These are phyloP conservation scores for Bursaphelenchus okinawaensis DNA, from an alignment of 2,888 invertebrate genomes.

Conservation along the genomic window DNA sequence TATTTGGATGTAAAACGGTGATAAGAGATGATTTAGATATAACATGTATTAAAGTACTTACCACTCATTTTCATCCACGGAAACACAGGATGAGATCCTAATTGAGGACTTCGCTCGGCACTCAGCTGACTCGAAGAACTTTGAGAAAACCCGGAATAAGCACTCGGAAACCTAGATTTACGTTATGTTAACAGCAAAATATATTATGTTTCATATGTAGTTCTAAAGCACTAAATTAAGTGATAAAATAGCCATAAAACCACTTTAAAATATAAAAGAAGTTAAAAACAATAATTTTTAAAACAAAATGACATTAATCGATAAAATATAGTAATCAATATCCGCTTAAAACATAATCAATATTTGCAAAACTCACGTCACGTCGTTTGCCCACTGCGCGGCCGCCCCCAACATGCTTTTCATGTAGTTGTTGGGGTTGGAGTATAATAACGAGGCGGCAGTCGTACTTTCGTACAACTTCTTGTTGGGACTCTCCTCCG, in stretches of 20 bases:
- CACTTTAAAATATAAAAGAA: too few species aligned
- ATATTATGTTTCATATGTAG: too few species aligned
- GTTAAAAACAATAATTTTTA: not conserved
- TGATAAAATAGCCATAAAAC: too few species aligned
- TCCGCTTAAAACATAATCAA: slow-evolving; percentile 1
- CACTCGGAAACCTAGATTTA: not conserved
- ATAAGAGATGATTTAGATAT: not conserved
- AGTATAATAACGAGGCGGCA: slow-evolving; percentile 22
- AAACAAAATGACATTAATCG: not conserved
- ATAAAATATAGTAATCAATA: too few species aligned
- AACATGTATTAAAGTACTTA: slow-evolving; percentile 25
- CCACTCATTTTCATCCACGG: slow-evolving; percentile 58
- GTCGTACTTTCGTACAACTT: slow-evolving; percentile 19
- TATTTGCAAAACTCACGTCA: slow-evolving; percentile 7
- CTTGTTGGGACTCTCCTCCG: not conserved
- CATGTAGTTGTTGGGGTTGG: slow-evolving; percentile 46
- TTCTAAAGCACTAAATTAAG: too few species aligned
- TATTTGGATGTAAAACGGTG: too few species aligned
- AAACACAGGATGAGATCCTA: slow-evolving; percentile 43
- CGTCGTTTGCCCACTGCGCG: slow-evolving; percentile 44
- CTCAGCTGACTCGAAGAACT: not conserved
- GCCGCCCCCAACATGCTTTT: slow-evolving; percentile 53
- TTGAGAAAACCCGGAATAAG: slow-evolving; percentile 1
- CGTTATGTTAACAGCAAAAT: not conserved
- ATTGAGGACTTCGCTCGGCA: slow-evolving; percentile 3